Conservation (phyloP, 1,140 invertebrate species). For the Teleopsis dalmanni region DNA sequence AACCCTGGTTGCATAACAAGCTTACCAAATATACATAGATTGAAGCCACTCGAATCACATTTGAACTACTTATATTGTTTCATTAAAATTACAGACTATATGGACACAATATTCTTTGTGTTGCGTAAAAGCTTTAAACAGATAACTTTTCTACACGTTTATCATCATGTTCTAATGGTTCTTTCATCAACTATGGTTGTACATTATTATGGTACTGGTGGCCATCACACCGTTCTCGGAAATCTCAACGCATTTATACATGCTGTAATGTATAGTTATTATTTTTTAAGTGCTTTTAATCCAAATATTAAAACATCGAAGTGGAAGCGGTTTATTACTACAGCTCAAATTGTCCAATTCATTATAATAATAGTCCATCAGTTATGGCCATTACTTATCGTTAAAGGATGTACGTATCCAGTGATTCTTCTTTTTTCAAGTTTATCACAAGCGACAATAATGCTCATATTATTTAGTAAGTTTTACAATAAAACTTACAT, state of each 20-base stretch:
- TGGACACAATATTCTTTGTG: slow-evolving; percentile 62
- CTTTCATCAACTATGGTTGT: slow-evolving; percentile 3
- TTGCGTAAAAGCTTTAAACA: slow-evolving; percentile 69
- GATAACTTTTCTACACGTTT: slow-evolving; percentile 69
- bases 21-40: background rate
- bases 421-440: background rate
- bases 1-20: too few relatives aligned
- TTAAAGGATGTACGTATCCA: background rate
- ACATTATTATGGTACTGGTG: slow-evolving; percentile 45
- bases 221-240: slow-evolving; percentile 59
- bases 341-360: slow-evolving; percentile 55
- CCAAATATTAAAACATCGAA: slow-evolving; percentile 54
- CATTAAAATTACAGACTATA: slow-evolving; percentile 47
- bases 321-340: slow-evolving; percentile 76
- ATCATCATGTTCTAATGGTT: slow-evolving; percentile 59
- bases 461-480: slow-evolving; percentile 2
- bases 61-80: background rate
- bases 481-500: slow-evolving; percentile 4
- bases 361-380: background rate
- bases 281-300: slow-evolving; percentile 56
- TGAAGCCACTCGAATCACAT: background rate
- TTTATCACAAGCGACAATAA: slow-evolving; percentile 2
- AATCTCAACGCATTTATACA: slow-evolving; percentile 71
- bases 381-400: background rate
- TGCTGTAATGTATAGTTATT: slow-evolving; percentile 69